phyloP scores from a whole-genome alignment of 2,888 invertebrate genomes.

The Junonia oenone region DNA sequence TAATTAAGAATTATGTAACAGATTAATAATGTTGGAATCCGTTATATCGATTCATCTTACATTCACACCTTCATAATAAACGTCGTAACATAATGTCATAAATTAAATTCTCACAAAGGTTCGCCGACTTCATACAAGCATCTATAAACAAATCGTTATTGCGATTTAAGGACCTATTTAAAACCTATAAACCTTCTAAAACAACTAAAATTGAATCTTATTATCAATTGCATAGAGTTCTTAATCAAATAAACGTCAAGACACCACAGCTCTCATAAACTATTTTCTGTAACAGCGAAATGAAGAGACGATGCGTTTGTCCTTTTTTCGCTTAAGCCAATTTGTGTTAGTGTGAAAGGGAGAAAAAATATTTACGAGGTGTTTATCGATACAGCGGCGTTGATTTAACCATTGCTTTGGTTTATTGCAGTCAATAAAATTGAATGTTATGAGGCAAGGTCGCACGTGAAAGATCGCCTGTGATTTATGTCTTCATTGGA shows the following conservation, averaged over 20 bases:
- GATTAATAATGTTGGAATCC: background rate
- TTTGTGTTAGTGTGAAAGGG: slow-evolving; percentile 40
- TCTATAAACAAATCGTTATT: slow-evolving; percentile 78
- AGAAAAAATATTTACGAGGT: slow-evolving; percentile 66
- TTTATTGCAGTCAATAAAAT: slow-evolving; percentile 79
- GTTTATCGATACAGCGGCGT: slow-evolving; percentile 75
- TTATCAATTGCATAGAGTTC: slow-evolving; percentile 34
- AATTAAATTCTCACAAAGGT: slow-evolving; percentile 45
- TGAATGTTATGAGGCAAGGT: slow-evolving; percentile 79
- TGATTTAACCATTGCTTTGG: slow-evolving; percentile 78
- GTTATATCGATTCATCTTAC: slow-evolving; percentile 7
- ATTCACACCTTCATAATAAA: slow-evolving; percentile 19
- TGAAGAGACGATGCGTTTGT: slow-evolving; percentile 52
- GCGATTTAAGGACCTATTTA: slow-evolving; percentile 78
- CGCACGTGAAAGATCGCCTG: slow-evolving; percentile 62
- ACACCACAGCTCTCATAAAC: slow-evolving; percentile 67
- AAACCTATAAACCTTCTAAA: slow-evolving; percentile 64
- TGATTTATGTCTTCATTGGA: slow-evolving; percentile 73
- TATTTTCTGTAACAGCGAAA: slow-evolving; percentile 72
- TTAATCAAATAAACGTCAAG: slow-evolving; percentile 35
- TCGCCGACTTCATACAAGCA: slow-evolving; percentile 48
- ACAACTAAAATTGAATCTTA: slow-evolving; percentile 38
- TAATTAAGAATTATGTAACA: background rate
- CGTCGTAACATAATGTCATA: slow-evolving; percentile 20
- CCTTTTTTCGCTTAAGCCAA: slow-evolving; percentile 37